A percentile compares a stretch with the other conserved stretches of the same genome.
These are phyloP conservation scores for Sebastes iracundus DNA, from an alignment of 2,797 vertebrate genomes.

Conservation along the genomic window DNA sequence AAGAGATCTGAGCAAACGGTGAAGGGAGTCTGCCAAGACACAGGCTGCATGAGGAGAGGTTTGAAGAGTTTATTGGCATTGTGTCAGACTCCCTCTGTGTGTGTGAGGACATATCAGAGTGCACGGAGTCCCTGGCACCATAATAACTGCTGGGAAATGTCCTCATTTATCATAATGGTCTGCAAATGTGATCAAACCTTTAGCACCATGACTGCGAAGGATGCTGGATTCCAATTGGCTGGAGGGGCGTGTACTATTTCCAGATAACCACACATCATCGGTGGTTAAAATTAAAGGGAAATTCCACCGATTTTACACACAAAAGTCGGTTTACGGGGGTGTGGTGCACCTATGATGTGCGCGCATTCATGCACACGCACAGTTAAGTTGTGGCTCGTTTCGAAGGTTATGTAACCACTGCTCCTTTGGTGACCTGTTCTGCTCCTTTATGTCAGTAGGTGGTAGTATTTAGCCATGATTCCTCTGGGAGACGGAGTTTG, in stretches of 20 bases:
- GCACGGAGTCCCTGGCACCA: background rate
- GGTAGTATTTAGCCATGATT: background rate
- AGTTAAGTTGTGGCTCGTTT: background rate
- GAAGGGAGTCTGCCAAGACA: conserved; percentile 7
- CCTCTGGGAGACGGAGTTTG: background rate
- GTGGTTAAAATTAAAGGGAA: background rate
- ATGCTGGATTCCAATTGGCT: background rate
- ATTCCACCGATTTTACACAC: background rate
- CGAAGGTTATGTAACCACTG: too few species aligned
- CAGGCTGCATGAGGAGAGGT: conserved; percentile 8
- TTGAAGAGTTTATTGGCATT: conserved; percentile 13
- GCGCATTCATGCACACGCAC: background rate
- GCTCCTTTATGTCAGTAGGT: background rate
- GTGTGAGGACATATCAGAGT: background rate
- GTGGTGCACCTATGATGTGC: background rate
- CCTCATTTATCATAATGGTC: background rate
- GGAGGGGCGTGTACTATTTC: background rate
- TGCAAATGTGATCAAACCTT: background rate
- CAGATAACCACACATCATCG: background rate
- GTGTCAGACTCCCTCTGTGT: conserved; percentile 2
- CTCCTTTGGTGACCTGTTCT: background rate
- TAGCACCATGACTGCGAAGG: background rate
- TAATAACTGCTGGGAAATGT: background rate
- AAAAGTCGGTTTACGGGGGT: background rate
- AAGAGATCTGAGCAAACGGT: conserved; percentile 5